phyloP scores from a whole-genome alignment of 2,888 invertebrate species.

The Synanthedon formicaeformis region DNA sequence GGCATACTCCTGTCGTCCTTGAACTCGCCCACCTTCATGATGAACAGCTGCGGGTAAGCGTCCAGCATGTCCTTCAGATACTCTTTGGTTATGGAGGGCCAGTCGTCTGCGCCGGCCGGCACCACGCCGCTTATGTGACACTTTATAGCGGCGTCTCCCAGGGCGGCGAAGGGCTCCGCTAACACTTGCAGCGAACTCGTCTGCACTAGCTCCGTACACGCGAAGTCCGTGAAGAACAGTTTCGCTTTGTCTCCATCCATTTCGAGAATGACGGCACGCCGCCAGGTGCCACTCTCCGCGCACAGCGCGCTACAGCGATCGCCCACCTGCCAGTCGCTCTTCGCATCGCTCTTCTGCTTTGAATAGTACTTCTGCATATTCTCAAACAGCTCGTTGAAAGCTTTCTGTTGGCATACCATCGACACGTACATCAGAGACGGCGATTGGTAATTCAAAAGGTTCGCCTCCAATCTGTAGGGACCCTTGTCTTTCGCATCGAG shows the following conservation, averaged over 20 bases:
- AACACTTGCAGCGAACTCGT: constrained; percentile 60
- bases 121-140: constrained; percentile 78
- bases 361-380: constrained; percentile 68
- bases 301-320: constrained; percentile 60
- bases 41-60: constrained; percentile 60
- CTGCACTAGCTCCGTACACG: constrained; percentile 60
- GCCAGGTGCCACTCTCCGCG: constrained; percentile 70
- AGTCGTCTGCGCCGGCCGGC: constrained; percentile 75
- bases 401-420: constrained; percentile 49
- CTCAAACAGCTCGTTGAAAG: constrained; percentile 55
- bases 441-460: constrained; percentile 57
- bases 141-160: constrained; percentile 71
- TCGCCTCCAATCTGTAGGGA: constrained; percentile 58
- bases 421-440: constrained; percentile 74
- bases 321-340: constrained; percentile 58
- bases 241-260: constrained; percentile 41
- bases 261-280: constrained; percentile 66
- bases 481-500: constrained; percentile 56
- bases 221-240: constrained; percentile 78
- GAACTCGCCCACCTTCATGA: constrained; percentile 65
- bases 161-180: constrained; percentile 51
- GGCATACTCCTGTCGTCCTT: constrained; percentile 62
- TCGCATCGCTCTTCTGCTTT: constrained; percentile 19
- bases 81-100: constrained; percentile 74
- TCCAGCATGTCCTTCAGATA: constrained; percentile 67